phyloP scores from a whole-genome alignment of 2,888 invertebrate species.

The Noctua fimbriata region DNA sequence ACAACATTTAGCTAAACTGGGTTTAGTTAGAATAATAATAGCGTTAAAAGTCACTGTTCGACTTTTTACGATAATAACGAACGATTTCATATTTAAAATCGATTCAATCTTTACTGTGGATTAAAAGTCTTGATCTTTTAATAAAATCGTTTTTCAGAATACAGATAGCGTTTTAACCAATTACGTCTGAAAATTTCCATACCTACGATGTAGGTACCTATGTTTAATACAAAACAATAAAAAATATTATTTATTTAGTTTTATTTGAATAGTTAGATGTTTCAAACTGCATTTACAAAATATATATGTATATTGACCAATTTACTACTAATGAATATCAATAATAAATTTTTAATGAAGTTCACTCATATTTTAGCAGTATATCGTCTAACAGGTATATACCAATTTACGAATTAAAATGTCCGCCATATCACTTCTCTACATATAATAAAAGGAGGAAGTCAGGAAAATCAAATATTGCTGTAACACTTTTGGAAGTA shows the following conservation, averaged over 20 bases:
- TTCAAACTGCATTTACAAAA: conserved; percentile 29
- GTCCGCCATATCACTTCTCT: neutral
- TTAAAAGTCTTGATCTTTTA: too few relatives aligned
- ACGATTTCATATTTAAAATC: too few relatives aligned
- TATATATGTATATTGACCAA: neutral
- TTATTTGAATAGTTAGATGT: conserved; percentile 11
- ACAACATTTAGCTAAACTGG: neutral
- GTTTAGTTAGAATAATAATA: neutral
- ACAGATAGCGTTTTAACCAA: neutral
- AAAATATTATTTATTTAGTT: conserved; percentile 7
- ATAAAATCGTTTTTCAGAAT: neutral
- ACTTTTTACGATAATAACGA: neutral
- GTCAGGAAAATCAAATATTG: neutral
- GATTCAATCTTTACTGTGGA: neutral
- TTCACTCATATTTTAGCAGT: conserved; percentile 18
- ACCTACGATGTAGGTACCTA: neutral
- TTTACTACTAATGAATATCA: conserved; percentile 24
- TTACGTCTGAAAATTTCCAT: conserved; percentile 9
- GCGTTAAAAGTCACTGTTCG: neutral
- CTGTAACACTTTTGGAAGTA: neutral
- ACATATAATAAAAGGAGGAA: neutral
- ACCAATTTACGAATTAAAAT: neutral
- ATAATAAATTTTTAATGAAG: conserved; percentile 8
- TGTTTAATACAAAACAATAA: conserved; percentile 27
- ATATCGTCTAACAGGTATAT: neutral